phyloP scores from a whole-genome alignment of 2,888 invertebrate species.

The Eristalinus sepulchralis region DNA sequence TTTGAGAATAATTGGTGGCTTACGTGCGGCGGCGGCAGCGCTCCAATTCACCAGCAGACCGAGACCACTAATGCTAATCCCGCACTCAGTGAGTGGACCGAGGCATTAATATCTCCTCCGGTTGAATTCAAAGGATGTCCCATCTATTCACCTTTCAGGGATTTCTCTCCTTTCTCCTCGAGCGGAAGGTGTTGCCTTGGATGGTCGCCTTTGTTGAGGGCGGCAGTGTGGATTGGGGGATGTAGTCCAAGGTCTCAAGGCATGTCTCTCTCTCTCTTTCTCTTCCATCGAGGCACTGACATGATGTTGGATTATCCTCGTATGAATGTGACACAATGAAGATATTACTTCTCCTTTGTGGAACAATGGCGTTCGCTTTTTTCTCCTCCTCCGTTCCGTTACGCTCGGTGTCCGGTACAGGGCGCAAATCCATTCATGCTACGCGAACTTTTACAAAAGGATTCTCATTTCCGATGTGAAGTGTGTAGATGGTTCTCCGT shows the following conservation, averaged over 20 bases:
- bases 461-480: not conserved
- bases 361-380: not conserved
- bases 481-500: not conserved
- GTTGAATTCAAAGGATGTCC: constrained; percentile 22
- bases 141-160: constrained; percentile 18
- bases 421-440: not conserved
- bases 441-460: not conserved
- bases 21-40: not conserved
- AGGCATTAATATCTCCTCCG: constrained; percentile 32
- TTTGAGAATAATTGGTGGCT: constrained; percentile 28
- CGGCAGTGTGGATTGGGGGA: not conserved
- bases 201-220: not conserved
- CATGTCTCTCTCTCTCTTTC: not conserved
- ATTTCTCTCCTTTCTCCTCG: not conserved
- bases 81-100: not conserved
- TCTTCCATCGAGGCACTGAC: not conserved
- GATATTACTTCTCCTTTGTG: not conserved
- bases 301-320: not conserved
- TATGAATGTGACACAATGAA: not conserved
- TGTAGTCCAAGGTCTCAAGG: not conserved
- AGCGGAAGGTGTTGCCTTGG: constrained; percentile 6
- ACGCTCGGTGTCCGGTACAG: not conserved
- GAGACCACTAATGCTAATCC: constrained; percentile 16
- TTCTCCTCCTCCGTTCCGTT: not conserved
- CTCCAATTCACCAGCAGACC: not conserved